phyloP scores from a whole-genome alignment of 2,888 invertebrate genomes.

The Tipula unca region DNA sequence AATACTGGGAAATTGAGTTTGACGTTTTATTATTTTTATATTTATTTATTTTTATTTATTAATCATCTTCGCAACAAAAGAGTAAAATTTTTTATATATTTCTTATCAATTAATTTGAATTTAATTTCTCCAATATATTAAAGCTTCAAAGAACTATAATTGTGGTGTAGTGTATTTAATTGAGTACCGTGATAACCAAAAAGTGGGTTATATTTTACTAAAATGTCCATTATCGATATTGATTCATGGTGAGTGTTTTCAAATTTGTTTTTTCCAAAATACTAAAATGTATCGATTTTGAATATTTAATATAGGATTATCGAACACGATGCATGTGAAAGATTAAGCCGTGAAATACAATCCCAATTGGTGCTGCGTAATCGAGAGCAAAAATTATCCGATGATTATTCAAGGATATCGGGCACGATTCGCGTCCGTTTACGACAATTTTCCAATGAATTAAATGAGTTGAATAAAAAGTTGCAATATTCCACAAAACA shows the following conservation, averaged over 20 bases:
- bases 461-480: constrained; percentile 49
- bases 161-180: background rate
- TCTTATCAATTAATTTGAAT: background rate
- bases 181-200: background rate
- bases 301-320: constrained; percentile 44
- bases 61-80: background rate
- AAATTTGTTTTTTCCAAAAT: background rate
- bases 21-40: background rate
- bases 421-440: constrained; percentile 50
- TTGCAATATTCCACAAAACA: constrained; percentile 43
- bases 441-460: constrained; percentile 53
- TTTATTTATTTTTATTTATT: background rate
- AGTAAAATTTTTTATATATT: background rate
- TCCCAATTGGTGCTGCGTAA: constrained; percentile 51
- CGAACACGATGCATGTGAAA: constrained; percentile 58
- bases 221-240: constrained; percentile 40
- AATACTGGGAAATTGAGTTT: constrained; percentile 17
- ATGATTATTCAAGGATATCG: constrained; percentile 50
- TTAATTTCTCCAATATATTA: background rate
- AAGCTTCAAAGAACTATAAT: background rate
- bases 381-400: constrained; percentile 45
- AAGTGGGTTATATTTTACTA: background rate
- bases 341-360: constrained; percentile 53
- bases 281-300: background rate
- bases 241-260: constrained; percentile 36